A percentile compares a stretch with the other conserved stretches of the same genome.
phyloP scores from a whole-genome alignment of 2,113 vertebrate genomes.

The Callorhinus ursinus region DNA sequence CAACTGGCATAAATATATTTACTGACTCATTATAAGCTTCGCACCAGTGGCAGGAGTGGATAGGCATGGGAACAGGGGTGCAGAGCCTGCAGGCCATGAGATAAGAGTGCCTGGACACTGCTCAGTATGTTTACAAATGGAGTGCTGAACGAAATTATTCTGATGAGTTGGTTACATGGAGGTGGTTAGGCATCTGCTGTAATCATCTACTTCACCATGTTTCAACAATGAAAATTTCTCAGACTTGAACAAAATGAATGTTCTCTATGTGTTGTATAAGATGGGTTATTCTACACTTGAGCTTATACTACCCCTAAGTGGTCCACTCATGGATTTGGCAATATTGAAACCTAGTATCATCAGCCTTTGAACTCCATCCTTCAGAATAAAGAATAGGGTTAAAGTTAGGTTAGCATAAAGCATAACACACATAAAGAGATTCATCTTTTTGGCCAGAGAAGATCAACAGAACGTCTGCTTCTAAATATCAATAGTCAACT shows the following conservation, averaged over 20 bases:
- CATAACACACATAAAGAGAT: background rate
- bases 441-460: background rate
- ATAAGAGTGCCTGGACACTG: background rate
- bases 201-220: background rate
- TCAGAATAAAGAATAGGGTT: background rate
- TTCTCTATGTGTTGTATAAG: background rate
- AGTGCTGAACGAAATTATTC: background rate
- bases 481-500: background rate
- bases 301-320: background rate
- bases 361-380: background rate
- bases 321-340: background rate
- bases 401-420: background rate
- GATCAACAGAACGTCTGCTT: background rate
- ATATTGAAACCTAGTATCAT: background rate
- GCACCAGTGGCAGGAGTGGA: background rate
- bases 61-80: background rate
- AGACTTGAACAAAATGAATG: background rate
- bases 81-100: background rate
- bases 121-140: background rate
- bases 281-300: background rate
- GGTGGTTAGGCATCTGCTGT: background rate
- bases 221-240: background rate
- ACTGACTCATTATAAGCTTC: background rate
- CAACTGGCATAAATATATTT: background rate
- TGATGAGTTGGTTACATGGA: background rate